Evolutionary conservation across 2,888 invertebrate genomes (phyloP), one percentile per base, ranked within the genome.

Genomic region (Girardia tigrina): DNA sequence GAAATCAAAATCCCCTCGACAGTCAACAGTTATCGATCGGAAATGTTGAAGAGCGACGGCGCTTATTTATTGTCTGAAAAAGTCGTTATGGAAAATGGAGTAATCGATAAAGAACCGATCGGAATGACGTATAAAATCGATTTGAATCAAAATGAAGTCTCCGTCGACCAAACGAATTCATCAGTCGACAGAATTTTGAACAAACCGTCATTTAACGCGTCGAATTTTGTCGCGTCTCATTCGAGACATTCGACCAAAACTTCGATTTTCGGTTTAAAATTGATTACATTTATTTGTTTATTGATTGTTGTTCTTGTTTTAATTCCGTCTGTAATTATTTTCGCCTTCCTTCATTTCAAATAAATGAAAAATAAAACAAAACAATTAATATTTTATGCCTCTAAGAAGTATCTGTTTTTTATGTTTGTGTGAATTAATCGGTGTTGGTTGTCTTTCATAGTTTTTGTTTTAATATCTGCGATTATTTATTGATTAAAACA

Each of bases 1-100:
- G 56, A 56, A 56, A 56, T 56, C n/a, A 56, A 56, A 56, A 56
- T 56, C 23, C 56, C 56, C n/a, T 56, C 56, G 2, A 56, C 56
- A 56, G 2, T 12, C 6, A 56, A 56, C n/a, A 56, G 56, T n/a
- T 56, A 56, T 56, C 4, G 56, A 16, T 56, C 56, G 4, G 56
- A 56, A 56, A 6, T 56, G 23, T 56, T 56, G 23, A 56, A 56
- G 23, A 12, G 8, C n/a, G 56, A 56, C n/a, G 56, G 56, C 4
- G 56, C 20, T 56, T 23, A 56, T 6, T 56, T 56, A 16, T n/a
- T 56, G 4, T 56, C 56, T 20, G 56, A 56, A 56, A 56, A 56
- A 56, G 4, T 20, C 23, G n/a, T 23, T 56, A 12, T 36, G 8
- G 56, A 56, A 56, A 56, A 8, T 56, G 56, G n/a, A 56, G 56